phyloP scores from a whole-genome alignment of 2,797 vertebrate genomes.

The Limosa lapponica region DNA sequence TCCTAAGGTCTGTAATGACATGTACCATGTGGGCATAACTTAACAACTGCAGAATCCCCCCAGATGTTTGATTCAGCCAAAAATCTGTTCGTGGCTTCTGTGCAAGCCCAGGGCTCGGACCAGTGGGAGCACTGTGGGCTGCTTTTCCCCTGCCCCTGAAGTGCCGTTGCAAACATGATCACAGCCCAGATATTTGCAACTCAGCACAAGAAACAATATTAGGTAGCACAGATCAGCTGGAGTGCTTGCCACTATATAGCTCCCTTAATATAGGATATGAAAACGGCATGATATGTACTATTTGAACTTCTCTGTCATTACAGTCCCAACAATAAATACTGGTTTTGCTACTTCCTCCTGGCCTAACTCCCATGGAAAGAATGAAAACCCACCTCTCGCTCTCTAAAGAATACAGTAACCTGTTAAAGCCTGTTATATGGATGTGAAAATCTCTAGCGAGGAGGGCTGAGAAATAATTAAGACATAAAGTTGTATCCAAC shows the following conservation, averaged over 20 bases:
- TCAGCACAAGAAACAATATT: neutral
- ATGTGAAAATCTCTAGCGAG: conserved; percentile 41
- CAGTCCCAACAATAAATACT: neutral
- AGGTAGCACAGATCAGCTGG: neutral
- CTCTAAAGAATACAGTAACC: conserved; percentile 7
- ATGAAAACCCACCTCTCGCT: neutral
- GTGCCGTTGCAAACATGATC: neutral
- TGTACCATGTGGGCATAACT: neutral
- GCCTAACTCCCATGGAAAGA: neutral
- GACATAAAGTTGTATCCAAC: conserved; percentile 38
- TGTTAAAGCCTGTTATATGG: neutral
- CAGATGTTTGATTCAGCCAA: conserved; percentile 38
- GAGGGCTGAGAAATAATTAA: conserved; percentile 69
- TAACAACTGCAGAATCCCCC: neutral
- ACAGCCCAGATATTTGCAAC: conserved; percentile 22
- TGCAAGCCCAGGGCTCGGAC: neutral
- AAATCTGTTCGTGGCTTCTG: neutral
- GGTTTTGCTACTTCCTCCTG: neutral
- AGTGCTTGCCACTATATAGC: neutral
- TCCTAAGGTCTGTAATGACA: conserved; percentile 42
- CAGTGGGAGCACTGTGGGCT: neutral
- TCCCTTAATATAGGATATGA: neutral
- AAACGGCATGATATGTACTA: neutral
- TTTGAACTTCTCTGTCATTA: neutral
- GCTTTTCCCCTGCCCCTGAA: neutral